phyloP scores from a whole-genome alignment of 2,888 invertebrate species.

The Pristionchus maxplancki region DNA sequence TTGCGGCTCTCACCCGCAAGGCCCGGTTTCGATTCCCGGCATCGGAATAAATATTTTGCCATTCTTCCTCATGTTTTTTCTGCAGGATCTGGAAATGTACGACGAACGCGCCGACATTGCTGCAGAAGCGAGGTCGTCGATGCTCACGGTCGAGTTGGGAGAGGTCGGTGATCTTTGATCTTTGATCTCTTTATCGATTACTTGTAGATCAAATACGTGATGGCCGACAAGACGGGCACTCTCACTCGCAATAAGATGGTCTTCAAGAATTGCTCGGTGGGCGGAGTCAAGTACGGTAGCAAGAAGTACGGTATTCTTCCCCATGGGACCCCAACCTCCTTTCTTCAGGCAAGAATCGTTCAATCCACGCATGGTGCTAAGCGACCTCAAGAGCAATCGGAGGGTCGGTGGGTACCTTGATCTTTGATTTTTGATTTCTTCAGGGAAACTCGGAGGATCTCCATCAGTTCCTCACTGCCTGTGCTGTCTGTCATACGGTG shows the following conservation, averaged over 20 bases:
- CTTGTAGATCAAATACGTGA: constrained; percentile 90
- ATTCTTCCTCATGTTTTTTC: background rate
- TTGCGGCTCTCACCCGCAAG: constrained; percentile 29
- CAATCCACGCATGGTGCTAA: constrained; percentile 53
- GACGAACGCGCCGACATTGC: constrained; percentile 88
- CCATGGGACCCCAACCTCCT: background rate
- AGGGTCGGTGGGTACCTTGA: background rate
- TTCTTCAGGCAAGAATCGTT: constrained; percentile 46
- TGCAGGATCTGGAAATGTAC: constrained; percentile 95
- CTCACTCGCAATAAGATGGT: constrained; percentile 97
- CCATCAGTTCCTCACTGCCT: constrained; percentile 88
- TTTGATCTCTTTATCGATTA: constrained; percentile 55
- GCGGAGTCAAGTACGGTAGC: constrained; percentile 54
- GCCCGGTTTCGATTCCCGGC: constrained; percentile 61
- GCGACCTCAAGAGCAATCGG: constrained; percentile 53
- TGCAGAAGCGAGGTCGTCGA: constrained; percentile 95
- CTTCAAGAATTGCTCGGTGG: constrained; percentile 84
- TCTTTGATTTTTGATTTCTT: constrained; percentile 33
- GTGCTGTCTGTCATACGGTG: constrained; percentile 98
- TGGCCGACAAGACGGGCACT: constrained; percentile 99
- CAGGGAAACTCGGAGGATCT: constrained; percentile 71
- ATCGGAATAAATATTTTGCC: constrained; percentile 51
- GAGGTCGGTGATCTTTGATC: constrained; percentile 12
- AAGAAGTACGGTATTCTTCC: constrained; percentile 8
- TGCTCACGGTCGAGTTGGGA: constrained; percentile 96